These are phyloP conservation scores for Pandion haliaetus DNA, from an alignment of 2,113 vertebrate species.

Conservation along the genomic window DNA sequence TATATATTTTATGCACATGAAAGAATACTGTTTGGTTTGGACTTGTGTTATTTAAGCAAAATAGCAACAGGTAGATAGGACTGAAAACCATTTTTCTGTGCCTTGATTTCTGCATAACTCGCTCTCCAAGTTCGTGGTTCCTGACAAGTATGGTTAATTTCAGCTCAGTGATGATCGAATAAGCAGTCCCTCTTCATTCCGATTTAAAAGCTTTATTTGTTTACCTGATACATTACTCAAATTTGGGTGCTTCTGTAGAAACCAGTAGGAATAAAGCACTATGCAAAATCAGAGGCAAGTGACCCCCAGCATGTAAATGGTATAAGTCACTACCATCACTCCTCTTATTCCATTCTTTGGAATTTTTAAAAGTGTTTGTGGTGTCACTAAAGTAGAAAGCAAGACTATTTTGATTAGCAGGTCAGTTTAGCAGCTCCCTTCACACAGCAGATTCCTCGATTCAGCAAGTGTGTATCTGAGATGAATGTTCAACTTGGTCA, in stretches of 20 bases:
- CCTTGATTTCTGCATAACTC: not conserved
- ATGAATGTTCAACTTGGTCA: not conserved
- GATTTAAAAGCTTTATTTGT: not conserved
- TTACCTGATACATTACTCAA: not conserved
- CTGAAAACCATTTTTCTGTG: not conserved
- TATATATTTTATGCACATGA: not conserved
- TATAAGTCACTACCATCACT: not conserved
- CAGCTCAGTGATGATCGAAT: not conserved
- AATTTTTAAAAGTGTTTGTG: not conserved
- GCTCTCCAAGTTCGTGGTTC: not conserved
- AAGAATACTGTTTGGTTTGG: not conserved
- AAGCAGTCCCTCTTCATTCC: not conserved
- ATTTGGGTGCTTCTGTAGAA: not conserved
- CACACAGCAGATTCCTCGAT: not conserved
- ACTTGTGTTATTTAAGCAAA: not conserved
- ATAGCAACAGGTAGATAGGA: not conserved
- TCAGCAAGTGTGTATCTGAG: not conserved
- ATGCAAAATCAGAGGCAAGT: not conserved
- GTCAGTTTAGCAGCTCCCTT: not conserved
- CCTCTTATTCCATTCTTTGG: not conserved
- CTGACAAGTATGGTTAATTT: not conserved
- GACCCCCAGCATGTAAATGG: not conserved
- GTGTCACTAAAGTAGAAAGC: not conserved
- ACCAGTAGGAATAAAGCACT: not conserved
- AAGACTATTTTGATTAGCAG: not conserved